Conservation (phyloP, 2,888 invertebrate genomes). For the Anorthoa munda region DNA sequence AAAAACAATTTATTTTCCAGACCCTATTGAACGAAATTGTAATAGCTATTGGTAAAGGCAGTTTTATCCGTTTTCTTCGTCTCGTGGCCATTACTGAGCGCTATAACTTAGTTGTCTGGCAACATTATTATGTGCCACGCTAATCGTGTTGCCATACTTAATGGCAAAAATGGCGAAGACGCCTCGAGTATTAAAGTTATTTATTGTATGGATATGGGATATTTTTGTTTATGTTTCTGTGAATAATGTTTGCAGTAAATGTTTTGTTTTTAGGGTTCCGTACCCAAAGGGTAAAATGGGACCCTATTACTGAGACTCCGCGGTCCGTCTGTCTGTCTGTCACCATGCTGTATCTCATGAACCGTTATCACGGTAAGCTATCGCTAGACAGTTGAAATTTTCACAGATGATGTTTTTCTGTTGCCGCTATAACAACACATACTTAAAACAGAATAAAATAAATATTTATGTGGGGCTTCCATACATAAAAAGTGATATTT, state of each 20-base stretch:
- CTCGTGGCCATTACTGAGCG: slow-evolving; percentile 70
- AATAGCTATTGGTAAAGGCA: slow-evolving; percentile 54
- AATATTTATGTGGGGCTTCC: too few species aligned
- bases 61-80: slow-evolving; percentile 66
- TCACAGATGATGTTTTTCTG: too few species aligned
- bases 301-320: too few species aligned
- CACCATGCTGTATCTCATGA: too few species aligned
- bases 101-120: slow-evolving; percentile 74
- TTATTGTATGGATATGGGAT: slow-evolving; percentile 49
- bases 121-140: slow-evolving; percentile 73
- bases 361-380: too few species aligned
- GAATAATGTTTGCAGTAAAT: slow-evolving; percentile 34
- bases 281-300: too few species aligned
- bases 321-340: too few species aligned
- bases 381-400: too few species aligned
- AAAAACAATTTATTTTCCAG: slow-evolving; percentile 47
- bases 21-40: slow-evolving; percentile 50
- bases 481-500: too few species aligned
- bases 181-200: slow-evolving; percentile 57
- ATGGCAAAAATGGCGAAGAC: slow-evolving; percentile 71
- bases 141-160: slow-evolving; percentile 77
- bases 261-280: too few species aligned
- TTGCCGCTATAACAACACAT: too few species aligned
- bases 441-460: too few species aligned
- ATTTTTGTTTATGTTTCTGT: slow-evolving; percentile 48